A percentile compares a stretch with the other conserved stretches of the same genome.
Evolutionary conservation across 2,797 vertebrate species (phyloP).

Genomic region (Sebastes taczanowskii): DNA sequence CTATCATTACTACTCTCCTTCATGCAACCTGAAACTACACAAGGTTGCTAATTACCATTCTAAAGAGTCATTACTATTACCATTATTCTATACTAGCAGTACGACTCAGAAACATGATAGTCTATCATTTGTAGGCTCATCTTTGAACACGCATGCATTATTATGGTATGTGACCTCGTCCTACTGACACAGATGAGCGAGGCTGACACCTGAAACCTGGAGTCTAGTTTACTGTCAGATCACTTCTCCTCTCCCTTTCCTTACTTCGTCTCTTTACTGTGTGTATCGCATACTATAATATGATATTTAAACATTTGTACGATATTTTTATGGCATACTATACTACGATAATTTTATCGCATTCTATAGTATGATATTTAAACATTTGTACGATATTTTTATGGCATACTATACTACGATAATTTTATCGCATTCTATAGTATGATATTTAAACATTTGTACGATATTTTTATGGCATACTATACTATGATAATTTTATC

Average conservation of each 20-base stretch:
- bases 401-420: too few species aligned
- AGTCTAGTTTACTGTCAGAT: slow-evolving; percentile 43
- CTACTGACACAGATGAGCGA: slow-evolving; percentile 43
- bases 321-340: too few species aligned
- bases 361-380: too few species aligned
- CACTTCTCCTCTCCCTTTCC: slow-evolving; percentile 55
- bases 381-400: too few species aligned
- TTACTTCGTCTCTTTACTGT: background rate
- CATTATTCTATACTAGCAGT: slow-evolving; percentile 24
- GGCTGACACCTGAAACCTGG: slow-evolving; percentile 57
- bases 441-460: too few species aligned
- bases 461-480: too few species aligned
- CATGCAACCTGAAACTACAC: slow-evolving; percentile 48
- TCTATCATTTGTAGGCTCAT: slow-evolving; percentile 24
- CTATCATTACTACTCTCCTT: background rate
- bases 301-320: too few species aligned
- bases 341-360: too few species aligned
- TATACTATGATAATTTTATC: too few species aligned
- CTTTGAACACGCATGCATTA: background rate
- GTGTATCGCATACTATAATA: too few species aligned
- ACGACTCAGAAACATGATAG: slow-evolving; percentile 47
- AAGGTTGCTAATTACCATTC: slow-evolving; percentile 18
- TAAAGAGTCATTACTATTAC: slow-evolving; percentile 29
- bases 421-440: too few species aligned
- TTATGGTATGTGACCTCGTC: slow-evolving; percentile 44